phyloP scores from a whole-genome alignment of 1,140 invertebrate species.

The Dysdera silvatica region DNA sequence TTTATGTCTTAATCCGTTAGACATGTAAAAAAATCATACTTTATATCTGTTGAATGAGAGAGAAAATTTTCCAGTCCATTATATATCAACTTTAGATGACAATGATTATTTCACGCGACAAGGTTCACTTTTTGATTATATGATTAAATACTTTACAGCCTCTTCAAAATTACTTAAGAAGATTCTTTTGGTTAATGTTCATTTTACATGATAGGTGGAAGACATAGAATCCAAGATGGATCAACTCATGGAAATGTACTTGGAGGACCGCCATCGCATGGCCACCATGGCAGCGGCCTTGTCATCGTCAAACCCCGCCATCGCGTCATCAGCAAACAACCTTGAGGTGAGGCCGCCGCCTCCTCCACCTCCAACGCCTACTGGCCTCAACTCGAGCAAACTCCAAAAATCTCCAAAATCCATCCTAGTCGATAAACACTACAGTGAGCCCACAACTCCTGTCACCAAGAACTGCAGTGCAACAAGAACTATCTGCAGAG shows the following conservation, averaged over 20 bases:
- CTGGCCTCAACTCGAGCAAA: constrained; percentile 28
- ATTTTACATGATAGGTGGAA: constrained; percentile 61
- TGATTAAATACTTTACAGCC: too few species aligned
- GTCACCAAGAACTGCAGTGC: constrained; percentile 45
- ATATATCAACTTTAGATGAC: too few species aligned
- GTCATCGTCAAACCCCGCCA: not conserved
- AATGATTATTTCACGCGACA: too few species aligned
- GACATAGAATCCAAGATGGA: constrained; percentile 89
- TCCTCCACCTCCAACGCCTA: constrained; percentile 28
- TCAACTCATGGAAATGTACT: constrained; percentile 82
- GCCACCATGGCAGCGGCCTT: constrained; percentile 31
- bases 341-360: constrained; percentile 32
- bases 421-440: constrained; percentile 57
- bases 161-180: too few species aligned
- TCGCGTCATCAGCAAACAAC: constrained; percentile 28
- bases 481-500: constrained; percentile 58
- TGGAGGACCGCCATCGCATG: constrained; percentile 58
- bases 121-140: too few species aligned
- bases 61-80: too few species aligned
- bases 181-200: too few species aligned
- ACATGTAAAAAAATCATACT: too few species aligned
- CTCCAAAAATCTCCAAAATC: constrained; percentile 47
- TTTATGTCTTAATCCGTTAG: too few species aligned
- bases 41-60: too few species aligned
- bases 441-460: constrained; percentile 69